These are phyloP conservation scores for Acheta domesticus DNA, from an alignment of 2,888 invertebrate genomes.

Conservation along the genomic window DNA sequence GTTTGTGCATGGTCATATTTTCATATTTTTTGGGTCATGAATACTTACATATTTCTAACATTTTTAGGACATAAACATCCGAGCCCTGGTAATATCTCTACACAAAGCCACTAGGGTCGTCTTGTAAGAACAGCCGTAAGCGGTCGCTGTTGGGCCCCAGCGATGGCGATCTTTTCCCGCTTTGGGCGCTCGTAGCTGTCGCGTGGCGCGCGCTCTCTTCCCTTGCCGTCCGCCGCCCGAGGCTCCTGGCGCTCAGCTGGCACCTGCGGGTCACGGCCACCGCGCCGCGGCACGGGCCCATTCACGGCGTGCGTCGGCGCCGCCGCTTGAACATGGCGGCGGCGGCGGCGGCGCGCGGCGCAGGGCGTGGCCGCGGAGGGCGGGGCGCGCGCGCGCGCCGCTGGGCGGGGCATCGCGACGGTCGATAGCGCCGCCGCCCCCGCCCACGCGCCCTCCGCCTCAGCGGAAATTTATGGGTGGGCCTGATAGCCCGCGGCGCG, in stretches of 20 bases:
- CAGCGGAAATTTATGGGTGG: background rate
- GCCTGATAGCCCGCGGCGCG: slow-evolving; percentile 18
- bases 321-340: background rate
- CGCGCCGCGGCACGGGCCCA: background rate
- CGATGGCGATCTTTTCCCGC: too few relatives aligned
- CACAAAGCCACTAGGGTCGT: too few relatives aligned
- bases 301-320: background rate
- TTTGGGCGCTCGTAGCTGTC: too few relatives aligned
- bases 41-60: too few relatives aligned
- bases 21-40: too few relatives aligned
- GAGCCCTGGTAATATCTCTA: too few relatives aligned
- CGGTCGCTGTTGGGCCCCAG: too few relatives aligned
- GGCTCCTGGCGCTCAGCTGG: slow-evolving; percentile 3
- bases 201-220: too few relatives aligned
- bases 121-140: too few relatives aligned
- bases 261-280: background rate
- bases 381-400: slow-evolving; percentile 6
- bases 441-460: background rate
- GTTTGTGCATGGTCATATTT: too few relatives aligned
- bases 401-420: background rate
- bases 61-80: too few relatives aligned
- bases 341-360: background rate
- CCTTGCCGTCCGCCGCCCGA: too few relatives aligned
- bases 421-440: background rate
- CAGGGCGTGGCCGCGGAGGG: slow-evolving; percentile 3